phyloP scores from a whole-genome alignment of 2,888 invertebrate genomes.

The Catocala nupta region DNA sequence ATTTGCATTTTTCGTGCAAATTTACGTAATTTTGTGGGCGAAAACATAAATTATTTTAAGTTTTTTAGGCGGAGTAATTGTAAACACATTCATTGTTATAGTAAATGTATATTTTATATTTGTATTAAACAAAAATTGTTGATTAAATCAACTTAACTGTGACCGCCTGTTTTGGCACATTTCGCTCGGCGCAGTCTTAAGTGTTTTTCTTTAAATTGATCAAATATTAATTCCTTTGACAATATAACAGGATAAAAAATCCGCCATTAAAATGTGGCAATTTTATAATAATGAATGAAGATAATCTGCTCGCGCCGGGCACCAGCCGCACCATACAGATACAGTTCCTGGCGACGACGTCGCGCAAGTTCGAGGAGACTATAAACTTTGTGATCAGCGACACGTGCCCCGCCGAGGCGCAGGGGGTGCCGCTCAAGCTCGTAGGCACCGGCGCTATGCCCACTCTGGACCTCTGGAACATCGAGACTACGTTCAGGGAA shows the following conservation, averaged over 20 bases:
- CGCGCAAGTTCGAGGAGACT: slow-evolving; percentile 75
- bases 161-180: too few species aligned
- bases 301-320: slow-evolving; percentile 79
- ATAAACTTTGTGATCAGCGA: slow-evolving; percentile 80
- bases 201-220: neutral
- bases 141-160: too few species aligned
- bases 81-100: too few species aligned
- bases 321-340: slow-evolving; percentile 77
- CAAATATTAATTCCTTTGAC: neutral
- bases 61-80: too few species aligned
- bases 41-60: too few species aligned
- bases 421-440: slow-evolving; percentile 81
- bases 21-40: too few species aligned
- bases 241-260: slow-evolving; percentile 68
- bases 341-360: slow-evolving; percentile 73
- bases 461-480: slow-evolving; percentile 85
- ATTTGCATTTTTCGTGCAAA: too few species aligned
- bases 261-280: slow-evolving; percentile 80
- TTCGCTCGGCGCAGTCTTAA: too few species aligned
- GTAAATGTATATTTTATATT: too few species aligned
- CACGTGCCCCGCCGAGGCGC: slow-evolving; percentile 81
- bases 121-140: too few species aligned
- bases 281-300: slow-evolving; percentile 78
- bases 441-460: slow-evolving; percentile 87
- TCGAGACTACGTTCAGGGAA: slow-evolving; percentile 87